Base-by-base conservation (phyloP, 2,797 vertebrate species). In the Botia almorhae region DNA sequence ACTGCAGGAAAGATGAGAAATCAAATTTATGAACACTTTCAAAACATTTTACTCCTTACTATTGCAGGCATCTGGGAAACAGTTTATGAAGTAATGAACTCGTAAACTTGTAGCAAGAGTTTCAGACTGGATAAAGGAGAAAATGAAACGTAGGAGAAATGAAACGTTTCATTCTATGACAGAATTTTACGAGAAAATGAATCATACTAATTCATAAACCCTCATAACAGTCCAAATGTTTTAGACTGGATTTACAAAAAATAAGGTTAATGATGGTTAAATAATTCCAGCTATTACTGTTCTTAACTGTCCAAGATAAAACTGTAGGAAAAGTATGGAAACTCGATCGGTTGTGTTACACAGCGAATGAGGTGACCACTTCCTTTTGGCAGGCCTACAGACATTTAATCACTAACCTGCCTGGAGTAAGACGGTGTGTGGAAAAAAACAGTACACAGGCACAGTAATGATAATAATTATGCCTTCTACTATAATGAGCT, bases 401-500 rank as follows among this genome's bases (percentile, higher is more conserved):
- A 58, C 13, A 14, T 76, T 88, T 87, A 84, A 89, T 91, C 88
- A 87, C 84, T 70, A 63, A 80, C 82, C 83, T 67, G 89, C 90
- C 89, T 67, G 14, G 1, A 87, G 91, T 83, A 74, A 83, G 82
- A 82, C 67, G 79, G 80, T 17, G 63, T 81, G 67, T 53, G 58
- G 76, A 77, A 80, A 81, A 78, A 72, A 26, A 26, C 23, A 26
- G 23, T 26, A 26, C 23, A 60, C 76, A 83, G 83, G 88, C 85
- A 83, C 81, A 89, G 89, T 89, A 92, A 92, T 91, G 88, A 91
- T 92, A 90, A 92, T 92, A 92, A 93, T 93, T 92, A 91, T 88
- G 88, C 84, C 87, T 90, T 91, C 77, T 88, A 85, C 87, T 65
- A 83, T 92, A 92, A 90, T 90, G 88, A 91, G 83, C 76, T 84